Evolutionary conservation across 2,888 invertebrate genomes (phyloP).

Genomic region (Agrilus cyanescens): DNA sequence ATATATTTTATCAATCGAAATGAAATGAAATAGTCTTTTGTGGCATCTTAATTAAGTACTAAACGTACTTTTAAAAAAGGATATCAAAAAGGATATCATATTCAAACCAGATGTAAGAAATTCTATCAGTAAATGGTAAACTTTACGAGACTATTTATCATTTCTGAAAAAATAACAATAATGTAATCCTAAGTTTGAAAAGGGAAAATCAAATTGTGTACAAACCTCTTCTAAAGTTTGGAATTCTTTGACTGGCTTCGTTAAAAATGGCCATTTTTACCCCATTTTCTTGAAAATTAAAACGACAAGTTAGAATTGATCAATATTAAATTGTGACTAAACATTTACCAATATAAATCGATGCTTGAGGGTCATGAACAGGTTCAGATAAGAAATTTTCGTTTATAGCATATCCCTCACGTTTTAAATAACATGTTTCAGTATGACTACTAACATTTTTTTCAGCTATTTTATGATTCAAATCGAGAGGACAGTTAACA

Average conservation of each 20-base stretch:
- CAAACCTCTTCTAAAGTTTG: conserved; percentile 30
- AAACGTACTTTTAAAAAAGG: conserved; percentile 18
- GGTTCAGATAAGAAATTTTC: conserved; percentile 38
- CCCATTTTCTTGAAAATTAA: conserved; percentile 32
- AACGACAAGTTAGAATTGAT: conserved; percentile 2
- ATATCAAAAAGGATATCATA: conserved; percentile 26
- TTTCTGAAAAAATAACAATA: neutral
- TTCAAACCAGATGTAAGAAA: conserved; percentile 1
- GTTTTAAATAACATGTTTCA: conserved; percentile 35
- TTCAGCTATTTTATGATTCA: conserved; percentile 35
- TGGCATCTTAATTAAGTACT: no score
- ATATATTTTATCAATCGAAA: neutral
- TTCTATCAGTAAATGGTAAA: no score
- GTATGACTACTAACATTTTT: conserved; percentile 34
- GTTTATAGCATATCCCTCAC: conserved; percentile 35
- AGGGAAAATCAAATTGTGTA: conserved; percentile 11
- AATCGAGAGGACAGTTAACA: conserved; percentile 36
- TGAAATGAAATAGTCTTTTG: no score
- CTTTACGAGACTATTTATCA: no score
- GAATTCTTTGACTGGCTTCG: conserved; percentile 20
- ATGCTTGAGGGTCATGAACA: conserved; percentile 20
- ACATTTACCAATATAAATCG: conserved; percentile 31
- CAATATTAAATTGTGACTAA: conserved; percentile 5
- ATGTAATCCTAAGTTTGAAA: conserved; percentile 3
- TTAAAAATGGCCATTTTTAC: conserved; percentile 32